Conservation (phyloP, 2,797 vertebrate genomes). For the Leuciscus waleckii region DNA sequence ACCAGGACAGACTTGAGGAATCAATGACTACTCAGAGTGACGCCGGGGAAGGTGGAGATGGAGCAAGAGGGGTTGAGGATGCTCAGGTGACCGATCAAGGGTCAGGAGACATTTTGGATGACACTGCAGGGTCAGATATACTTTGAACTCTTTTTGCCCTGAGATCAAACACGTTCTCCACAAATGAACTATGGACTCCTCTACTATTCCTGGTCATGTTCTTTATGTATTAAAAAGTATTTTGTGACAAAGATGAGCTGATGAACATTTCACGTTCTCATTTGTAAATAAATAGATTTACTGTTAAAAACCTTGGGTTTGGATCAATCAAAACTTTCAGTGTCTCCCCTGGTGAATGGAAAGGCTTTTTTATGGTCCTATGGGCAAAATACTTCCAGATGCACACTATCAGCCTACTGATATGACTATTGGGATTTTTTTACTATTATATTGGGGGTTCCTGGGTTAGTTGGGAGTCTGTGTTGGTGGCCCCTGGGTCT, state of each 20-base stretch:
- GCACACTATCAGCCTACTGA: neutral
- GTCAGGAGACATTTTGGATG: conserved; percentile 54
- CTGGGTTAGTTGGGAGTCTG: neutral
- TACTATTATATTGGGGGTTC: neutral
- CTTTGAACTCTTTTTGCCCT: conserved; percentile 48
- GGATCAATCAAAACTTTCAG: neutral
- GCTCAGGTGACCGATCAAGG: conserved; percentile 71
- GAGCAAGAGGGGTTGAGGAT: conserved; percentile 51
- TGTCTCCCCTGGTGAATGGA: too few species aligned
- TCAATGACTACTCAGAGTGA: conserved; percentile 69
- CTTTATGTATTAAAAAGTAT: conserved; percentile 8
- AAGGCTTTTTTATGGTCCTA: neutral
- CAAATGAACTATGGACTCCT: neutral
- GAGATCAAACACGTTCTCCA: neutral
- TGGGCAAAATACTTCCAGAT: neutral
- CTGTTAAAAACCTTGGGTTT: neutral
- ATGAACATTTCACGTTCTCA: neutral
- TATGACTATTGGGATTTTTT: neutral
- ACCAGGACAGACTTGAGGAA: conserved; percentile 80
- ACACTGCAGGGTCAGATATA: conserved; percentile 55
- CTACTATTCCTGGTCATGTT: neutral
- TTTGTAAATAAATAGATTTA: conserved; percentile 39
- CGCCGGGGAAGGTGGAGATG: conserved; percentile 52
- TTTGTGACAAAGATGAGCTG: conserved; percentile 3
- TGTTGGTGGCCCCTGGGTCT: neutral